These are phyloP conservation scores for Mustela erminea DNA, from an alignment of 2,797 vertebrate species.

Conservation along the genomic window DNA sequence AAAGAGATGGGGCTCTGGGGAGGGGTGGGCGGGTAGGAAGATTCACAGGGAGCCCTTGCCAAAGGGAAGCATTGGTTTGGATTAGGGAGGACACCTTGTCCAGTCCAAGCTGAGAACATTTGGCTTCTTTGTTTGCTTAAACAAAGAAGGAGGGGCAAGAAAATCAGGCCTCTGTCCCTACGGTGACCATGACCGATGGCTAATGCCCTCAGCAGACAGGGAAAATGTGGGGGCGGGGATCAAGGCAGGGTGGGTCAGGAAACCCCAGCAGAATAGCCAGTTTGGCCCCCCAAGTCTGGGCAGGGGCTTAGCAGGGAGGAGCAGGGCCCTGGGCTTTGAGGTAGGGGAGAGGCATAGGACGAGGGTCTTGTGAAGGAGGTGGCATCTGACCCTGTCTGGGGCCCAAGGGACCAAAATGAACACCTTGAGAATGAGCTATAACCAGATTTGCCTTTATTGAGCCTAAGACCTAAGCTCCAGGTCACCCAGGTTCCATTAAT, in stretches of 20 bases:
- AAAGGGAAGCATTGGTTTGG: constrained; percentile 58
- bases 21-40: background rate
- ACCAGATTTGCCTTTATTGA: background rate
- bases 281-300: background rate
- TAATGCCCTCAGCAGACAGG: background rate
- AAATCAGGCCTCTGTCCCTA: background rate
- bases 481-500: rapidly evolving
- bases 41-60: background rate
- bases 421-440: background rate
- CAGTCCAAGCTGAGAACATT: constrained; percentile 44
- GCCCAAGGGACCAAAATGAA: background rate
- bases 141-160: constrained; percentile 42
- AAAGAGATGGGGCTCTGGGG: background rate
- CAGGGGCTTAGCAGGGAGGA: background rate
- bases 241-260: background rate
- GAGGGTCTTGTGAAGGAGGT: background rate
- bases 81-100: constrained; percentile 67
- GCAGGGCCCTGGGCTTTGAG: background rate
- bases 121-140: constrained; percentile 62
- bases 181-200: background rate
- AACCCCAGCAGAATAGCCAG: background rate
- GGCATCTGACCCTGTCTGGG: background rate
- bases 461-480: background rate
- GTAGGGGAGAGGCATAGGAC: too few relatives aligned
- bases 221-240: background rate